Conservation (phyloP, 2,797 vertebrate genomes). For the Poecilia picta region DNA sequence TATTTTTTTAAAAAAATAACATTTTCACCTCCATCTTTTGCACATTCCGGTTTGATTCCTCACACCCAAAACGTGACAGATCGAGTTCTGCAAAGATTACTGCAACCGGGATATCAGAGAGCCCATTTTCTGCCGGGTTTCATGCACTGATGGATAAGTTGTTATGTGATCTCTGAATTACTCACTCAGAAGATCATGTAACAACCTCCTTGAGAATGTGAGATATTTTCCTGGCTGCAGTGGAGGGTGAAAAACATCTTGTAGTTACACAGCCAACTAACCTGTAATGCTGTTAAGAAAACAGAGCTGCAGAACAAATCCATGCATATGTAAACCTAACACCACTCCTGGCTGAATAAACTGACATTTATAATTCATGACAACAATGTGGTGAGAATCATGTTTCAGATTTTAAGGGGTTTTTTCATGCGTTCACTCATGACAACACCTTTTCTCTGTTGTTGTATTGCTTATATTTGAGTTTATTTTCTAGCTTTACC, state of each 20-base stretch:
- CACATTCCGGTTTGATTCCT: background rate
- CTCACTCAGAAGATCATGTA: constrained; percentile 19
- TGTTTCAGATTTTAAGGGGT: background rate
- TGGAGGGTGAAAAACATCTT: constrained; percentile 13
- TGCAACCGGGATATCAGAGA: constrained; percentile 6
- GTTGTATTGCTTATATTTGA: background rate
- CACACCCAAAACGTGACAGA: background rate
- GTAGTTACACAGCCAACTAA: constrained; percentile 11
- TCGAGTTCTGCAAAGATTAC: background rate
- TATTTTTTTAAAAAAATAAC: background rate
- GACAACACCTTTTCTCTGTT: background rate
- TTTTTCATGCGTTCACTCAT: constrained; percentile 8
- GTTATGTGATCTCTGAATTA: constrained; percentile 32
- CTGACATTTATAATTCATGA: constrained; percentile 65
- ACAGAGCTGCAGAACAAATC: constrained; percentile 9
- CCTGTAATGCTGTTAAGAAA: constrained; percentile 4
- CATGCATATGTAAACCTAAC: constrained; percentile 32
- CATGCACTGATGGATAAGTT: constrained; percentile 40
- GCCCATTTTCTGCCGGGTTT: constrained; percentile 25
- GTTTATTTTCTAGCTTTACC: constrained; percentile 6
- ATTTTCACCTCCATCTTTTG: background rate
- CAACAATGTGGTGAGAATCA: constrained; percentile 36
- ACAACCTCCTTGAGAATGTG: constrained; percentile 21
- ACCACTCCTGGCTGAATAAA: constrained; percentile 34
- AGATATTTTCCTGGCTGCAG: constrained; percentile 5